A percentile compares a stretch with the other conserved stretches of the same genome.
Conservation (phyloP, 1,140 invertebrate genomes). For the Cryptotermes secundus region DNA sequence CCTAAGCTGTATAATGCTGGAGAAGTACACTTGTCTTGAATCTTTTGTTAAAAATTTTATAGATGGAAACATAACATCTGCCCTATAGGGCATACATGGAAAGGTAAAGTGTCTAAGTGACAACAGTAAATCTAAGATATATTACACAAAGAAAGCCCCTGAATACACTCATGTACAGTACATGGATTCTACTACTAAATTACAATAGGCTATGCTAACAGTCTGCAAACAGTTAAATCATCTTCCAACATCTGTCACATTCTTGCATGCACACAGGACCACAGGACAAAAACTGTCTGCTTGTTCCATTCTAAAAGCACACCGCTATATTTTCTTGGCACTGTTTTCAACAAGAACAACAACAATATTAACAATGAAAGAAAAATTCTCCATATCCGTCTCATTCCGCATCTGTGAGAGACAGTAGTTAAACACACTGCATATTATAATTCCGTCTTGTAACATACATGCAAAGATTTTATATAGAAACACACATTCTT, state of each 20-base stretch:
- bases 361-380: background rate
- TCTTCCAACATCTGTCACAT: background rate
- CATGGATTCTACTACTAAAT: constrained; percentile 4
- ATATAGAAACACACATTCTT: background rate
- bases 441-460: background rate
- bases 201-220: background rate
- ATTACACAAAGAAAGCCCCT: background rate
- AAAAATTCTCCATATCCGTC: background rate
- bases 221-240: background rate
- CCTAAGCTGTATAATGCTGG: too few species aligned
- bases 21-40: too few species aligned
- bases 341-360: constrained; percentile 16
- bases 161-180: background rate
- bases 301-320: background rate
- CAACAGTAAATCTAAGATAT: too few species aligned
- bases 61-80: too few species aligned
- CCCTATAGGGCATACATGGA: too few species aligned
- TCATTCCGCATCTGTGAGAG: background rate
- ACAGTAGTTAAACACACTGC: background rate
- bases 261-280: background rate
- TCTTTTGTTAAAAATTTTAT: too few species aligned
- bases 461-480: background rate
- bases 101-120: too few species aligned
- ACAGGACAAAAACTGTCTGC: background rate
- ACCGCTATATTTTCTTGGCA: background rate